A percentile compares a stretch with the other conserved stretches of the same genome.
Evolutionary conservation across 2,888 invertebrate genomes (phyloP).

Genomic region (Zhengitettix transpicula): DNA sequence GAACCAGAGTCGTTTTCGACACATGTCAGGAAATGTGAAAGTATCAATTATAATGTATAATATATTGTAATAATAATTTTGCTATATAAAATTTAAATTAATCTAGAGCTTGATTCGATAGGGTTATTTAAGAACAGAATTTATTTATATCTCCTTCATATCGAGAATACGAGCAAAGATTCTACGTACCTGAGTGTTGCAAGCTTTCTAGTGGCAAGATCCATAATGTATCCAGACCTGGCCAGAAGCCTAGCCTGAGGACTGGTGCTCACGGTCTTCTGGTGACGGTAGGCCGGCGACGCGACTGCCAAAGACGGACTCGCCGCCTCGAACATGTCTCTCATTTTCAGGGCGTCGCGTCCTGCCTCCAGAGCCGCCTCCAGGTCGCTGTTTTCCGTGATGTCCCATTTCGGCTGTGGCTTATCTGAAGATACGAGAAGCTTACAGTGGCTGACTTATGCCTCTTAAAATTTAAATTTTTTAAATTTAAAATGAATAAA

Average conservation of each 20-base stretch:
- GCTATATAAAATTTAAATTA: too few relatives aligned
- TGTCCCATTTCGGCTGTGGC: not conserved
- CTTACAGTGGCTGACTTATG: too few relatives aligned
- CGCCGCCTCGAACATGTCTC: conserved; percentile 35
- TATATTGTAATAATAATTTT: too few relatives aligned
- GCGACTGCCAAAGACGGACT: conserved; percentile 10
- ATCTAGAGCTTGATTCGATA: too few relatives aligned
- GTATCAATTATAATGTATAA: too few relatives aligned
- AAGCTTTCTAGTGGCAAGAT: conserved; percentile 46
- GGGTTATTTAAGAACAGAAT: too few relatives aligned
- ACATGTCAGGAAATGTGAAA: too few relatives aligned
- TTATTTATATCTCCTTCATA: too few relatives aligned
- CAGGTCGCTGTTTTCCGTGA: conserved; percentile 21
- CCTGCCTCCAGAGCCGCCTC: conserved; percentile 37
- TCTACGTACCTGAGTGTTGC: conserved; percentile 18
- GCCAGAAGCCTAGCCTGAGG: conserved; percentile 42
- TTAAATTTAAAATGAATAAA: too few relatives aligned
- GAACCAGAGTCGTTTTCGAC: too few relatives aligned
- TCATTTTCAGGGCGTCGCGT: conserved; percentile 35
- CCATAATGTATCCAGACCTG: conserved; percentile 46
- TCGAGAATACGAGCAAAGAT: not conserved
- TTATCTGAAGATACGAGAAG: not conserved
- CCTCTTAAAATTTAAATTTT: too few relatives aligned
- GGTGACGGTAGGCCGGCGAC: conserved; percentile 34
- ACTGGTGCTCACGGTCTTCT: conserved; percentile 47